Evolutionary conservation across 2,888 invertebrate species (phyloP), one percentile per base, ranked within the genome.

Genomic region (Eueremaeus valkanovi): DNA sequence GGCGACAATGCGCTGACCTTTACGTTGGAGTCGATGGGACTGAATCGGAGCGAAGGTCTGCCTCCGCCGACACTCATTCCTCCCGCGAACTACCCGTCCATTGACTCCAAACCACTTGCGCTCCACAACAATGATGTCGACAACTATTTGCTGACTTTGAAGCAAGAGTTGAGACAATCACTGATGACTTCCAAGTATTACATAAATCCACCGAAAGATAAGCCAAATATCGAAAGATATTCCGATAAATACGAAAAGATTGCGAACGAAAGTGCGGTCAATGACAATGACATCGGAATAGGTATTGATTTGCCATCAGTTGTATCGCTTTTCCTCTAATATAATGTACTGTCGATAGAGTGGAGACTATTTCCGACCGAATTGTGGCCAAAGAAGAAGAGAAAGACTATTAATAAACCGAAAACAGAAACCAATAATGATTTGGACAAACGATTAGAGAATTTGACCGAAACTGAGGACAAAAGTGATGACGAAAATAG

Each of bases 191-290:
- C 75, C n/a, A 68, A 58, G 29, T 75, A 55, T 58, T 55, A 51
- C 27, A 21, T 75, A n/a, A 31, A 42, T 36, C 51, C 51, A 29
- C 36, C 70, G 29, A 72, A 70, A 58, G 55, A 42, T 36, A 55
- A 55, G n/a, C 33, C 42, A 49, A 51, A 33, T 11, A 49, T 75
- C 13, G 68, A 75, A 27, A 75, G 58, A 40, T 75, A 75, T 70
- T 75, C 75, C 8, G 75, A 75, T 55, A 75, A 75, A 75, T 75
- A 61, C 45, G 75, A 74, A 49, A 72, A 55, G 11, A 33, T 55
- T 27, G 29, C 29, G 1, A 72, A 45, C 21, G 33, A 55, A 21
- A 55, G 13, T 29, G 33, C 18, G 2, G 1, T 45, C 51, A 75
- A 33, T 24, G 51, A 45, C 8, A 45, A 27, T 8, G 29, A 72